phyloP scores from a whole-genome alignment of 2,888 invertebrate genomes.

The Hypomecis atomaria region DNA sequence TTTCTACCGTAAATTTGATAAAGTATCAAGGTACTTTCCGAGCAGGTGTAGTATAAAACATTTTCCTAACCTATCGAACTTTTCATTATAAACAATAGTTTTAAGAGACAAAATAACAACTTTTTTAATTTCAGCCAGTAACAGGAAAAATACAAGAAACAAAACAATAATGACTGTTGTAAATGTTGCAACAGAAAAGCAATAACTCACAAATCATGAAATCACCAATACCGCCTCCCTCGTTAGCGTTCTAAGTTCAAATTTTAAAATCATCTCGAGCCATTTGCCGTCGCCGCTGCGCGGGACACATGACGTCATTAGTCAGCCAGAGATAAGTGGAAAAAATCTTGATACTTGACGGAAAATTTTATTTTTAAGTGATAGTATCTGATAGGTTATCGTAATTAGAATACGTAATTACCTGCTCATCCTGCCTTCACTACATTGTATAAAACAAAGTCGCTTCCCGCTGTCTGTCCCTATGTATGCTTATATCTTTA shows the following conservation, averaged over 20 bases:
- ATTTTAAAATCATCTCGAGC: conserved; percentile 84
- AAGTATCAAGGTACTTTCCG: too few species aligned
- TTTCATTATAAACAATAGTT: too few species aligned
- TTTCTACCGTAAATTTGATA: too few species aligned
- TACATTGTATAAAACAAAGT: too few species aligned
- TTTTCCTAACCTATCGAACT: too few species aligned
- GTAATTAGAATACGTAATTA: too few species aligned
- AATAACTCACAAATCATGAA: conserved; percentile 64
- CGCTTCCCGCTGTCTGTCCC: too few species aligned
- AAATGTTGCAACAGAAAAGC: conserved; percentile 48
- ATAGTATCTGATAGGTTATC: background rate
- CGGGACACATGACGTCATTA: conserved; percentile 84
- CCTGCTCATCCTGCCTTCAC: too few species aligned
- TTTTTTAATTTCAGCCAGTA: background rate
- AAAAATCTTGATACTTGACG: conserved; percentile 54
- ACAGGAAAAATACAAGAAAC: background rate
- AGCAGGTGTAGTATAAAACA: too few species aligned
- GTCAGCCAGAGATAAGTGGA: conserved; percentile 57
- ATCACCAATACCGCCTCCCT: conserved; percentile 67
- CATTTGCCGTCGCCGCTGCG: conserved; percentile 79
- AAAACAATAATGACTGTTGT: conserved; percentile 39
- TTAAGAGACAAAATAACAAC: background rate
- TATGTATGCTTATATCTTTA: too few species aligned
- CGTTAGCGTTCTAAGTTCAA: conserved; percentile 78
- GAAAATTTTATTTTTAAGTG: conserved; percentile 5